Base-by-base conservation (phyloP, 64 coral and sea anemone genomes). In the Stichodactyla helianthus region DNA sequence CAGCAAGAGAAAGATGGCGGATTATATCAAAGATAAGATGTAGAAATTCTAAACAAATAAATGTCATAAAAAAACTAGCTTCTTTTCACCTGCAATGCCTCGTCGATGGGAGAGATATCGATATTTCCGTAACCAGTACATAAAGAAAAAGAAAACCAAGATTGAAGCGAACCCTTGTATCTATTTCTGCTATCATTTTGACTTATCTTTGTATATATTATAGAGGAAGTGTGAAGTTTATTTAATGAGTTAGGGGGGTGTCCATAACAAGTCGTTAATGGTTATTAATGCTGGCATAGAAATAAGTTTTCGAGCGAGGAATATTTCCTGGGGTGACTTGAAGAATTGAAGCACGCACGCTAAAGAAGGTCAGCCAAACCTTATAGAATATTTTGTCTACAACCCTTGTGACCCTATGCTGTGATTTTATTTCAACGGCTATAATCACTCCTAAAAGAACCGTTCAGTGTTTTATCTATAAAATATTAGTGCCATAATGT, bases 41-140 rank as follows among this genome's bases (percentile, higher is more conserved):
- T 13, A 9, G 62, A 74, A 27, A 74, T 20, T 23, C 0, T 31
- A 26, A 10, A 2, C 10, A 10, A 27, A 74, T 35, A 2, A 74
- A 74, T 74, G 25, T 3, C 35, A 44, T 44, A 44, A 44, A 44
- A 44, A 44, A 7, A 19, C 62, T 8, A 20, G 10, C 31, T 10
- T 12, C 0, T 13, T 74, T 68, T 68, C 19, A 74, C 68, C 68
- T 28, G 22, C 68, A 15, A 74, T 74, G 68, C 68, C 68, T 74
- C 68, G 25, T 26, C 68, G 68, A 74, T 74, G 68, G 27, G 26
- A 27, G 0, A 74, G 68, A 31, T 74, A 28, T n/a, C 25, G n/a
- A 74, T 74, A 74, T 35, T 74, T 74, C 12, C 68, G 25, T 23
- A 74, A 74, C 68, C 68, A 74, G 68, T 74, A 74, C 68, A 74